Percentiles rank a stretch among this genome's conserved stretches.
Evolutionary conservation across 2,113 vertebrate genomes (phyloP).

Genomic region (Colistium nudipinnis): DNA sequence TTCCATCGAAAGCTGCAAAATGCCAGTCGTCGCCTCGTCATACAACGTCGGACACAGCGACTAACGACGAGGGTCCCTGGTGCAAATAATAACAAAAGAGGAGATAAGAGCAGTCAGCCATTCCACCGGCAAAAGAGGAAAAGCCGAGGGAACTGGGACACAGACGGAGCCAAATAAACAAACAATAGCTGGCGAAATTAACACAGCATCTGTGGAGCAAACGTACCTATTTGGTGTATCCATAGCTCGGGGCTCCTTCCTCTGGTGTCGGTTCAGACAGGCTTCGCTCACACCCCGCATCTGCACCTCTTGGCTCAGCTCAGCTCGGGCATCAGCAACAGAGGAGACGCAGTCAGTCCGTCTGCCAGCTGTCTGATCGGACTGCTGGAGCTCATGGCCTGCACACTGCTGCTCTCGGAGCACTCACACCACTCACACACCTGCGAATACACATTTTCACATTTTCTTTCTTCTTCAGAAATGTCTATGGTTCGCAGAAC

Average conservation of each 20-base stretch:
- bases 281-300: constrained; percentile 55
- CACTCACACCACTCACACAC: not conserved
- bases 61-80: not conserved
- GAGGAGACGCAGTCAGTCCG: constrained; percentile 59
- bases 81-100: constrained; percentile 34
- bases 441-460: not conserved
- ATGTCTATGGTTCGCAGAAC: not conserved
- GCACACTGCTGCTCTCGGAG: not conserved
- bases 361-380: constrained; percentile 65
- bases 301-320: constrained; percentile 46
- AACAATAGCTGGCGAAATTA: not conserved
- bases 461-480: not conserved
- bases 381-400: constrained; percentile 37
- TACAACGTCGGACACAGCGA: not conserved
- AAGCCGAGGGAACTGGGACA: not conserved
- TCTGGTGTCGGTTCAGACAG: constrained; percentile 49
- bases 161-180: not conserved
- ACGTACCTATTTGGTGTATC: constrained; percentile 64
- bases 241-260: constrained; percentile 55
- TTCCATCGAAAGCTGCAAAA: not conserved
- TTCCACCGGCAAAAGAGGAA: constrained; percentile 13
- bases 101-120: constrained; percentile 8
- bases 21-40: not conserved
- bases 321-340: constrained; percentile 52
- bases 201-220: not conserved